Evolutionary conservation across 2,113 vertebrate genomes (phyloP).

Genomic region (Pangasianodon gigas): DNA sequence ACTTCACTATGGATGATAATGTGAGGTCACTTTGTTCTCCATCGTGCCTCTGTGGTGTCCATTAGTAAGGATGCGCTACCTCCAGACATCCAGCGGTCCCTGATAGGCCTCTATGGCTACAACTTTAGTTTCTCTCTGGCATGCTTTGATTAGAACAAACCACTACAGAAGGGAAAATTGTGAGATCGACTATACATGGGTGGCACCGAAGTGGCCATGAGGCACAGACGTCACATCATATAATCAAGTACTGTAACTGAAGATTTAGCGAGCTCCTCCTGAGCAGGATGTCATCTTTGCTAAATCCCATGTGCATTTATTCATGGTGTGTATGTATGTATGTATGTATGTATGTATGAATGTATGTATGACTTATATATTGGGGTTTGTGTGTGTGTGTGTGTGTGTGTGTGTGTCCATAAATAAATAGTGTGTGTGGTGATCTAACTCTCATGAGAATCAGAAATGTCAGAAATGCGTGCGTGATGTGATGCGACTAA

Average conservation of each 20-base stretch:
- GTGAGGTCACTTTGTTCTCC: conserved; percentile 31
- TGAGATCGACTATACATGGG: neutral
- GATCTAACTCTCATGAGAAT: conserved; percentile 24
- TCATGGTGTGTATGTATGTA: conserved; percentile 48
- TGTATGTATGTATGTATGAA: conserved; percentile 5
- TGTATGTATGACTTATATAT: conserved; percentile 45
- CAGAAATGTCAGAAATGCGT: conserved; percentile 60
- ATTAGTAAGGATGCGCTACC: neutral
- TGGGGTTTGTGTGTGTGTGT: conserved; percentile 51
- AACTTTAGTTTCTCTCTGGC: conserved; percentile 35
- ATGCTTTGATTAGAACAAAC: conserved; percentile 30
- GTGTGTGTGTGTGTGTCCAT: conserved; percentile 53
- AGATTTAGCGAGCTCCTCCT: conserved; percentile 56
- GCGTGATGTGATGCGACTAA: conserved; percentile 57
- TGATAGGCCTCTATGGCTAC: conserved; percentile 14
- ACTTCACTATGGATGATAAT: conserved; percentile 52
- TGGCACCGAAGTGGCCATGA: conserved; percentile 31
- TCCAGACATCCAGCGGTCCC: neutral
- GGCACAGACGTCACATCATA: conserved; percentile 52
- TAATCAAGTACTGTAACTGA: conserved; percentile 52
- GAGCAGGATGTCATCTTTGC: conserved; percentile 56
- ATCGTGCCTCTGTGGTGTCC: neutral
- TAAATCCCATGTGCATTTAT: conserved; percentile 35
- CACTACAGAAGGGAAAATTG: conserved; percentile 2
- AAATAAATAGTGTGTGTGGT: neutral